A percentile compares a stretch with the other conserved stretches of the same genome.
These are phyloP conservation scores for Halcyon badia DNA, from an alignment of 2,797 vertebrate genomes.

Conservation along the genomic window DNA sequence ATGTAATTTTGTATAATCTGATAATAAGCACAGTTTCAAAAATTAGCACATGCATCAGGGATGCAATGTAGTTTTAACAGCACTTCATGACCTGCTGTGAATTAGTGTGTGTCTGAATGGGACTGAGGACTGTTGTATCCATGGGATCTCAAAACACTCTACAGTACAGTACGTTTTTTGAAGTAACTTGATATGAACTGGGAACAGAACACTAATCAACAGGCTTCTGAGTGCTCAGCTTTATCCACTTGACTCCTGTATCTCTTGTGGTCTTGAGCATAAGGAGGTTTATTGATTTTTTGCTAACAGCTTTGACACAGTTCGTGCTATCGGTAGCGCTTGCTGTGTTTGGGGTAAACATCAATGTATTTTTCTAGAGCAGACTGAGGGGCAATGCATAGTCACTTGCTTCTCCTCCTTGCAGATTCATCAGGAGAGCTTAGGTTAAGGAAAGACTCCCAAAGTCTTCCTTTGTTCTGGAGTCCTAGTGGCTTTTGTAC, in stretches of 20 bases:
- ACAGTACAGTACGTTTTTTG: not conserved
- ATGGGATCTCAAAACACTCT: not conserved
- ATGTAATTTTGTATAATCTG: conserved; percentile 68
- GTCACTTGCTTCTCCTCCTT: not conserved
- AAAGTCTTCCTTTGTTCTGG: not conserved
- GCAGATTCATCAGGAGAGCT: not conserved
- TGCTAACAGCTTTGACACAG: not conserved
- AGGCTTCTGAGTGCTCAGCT: conserved; percentile 9
- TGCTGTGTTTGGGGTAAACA: not conserved
- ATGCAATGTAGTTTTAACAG: not conserved
- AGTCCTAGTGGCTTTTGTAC: not conserved
- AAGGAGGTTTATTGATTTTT: not conserved
- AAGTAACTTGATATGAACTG: conserved; percentile 1
- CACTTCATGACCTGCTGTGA: conserved; percentile 14
- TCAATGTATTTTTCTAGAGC: not conserved
- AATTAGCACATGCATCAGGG: not conserved
- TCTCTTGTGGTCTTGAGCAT: not conserved
- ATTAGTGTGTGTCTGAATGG: conserved; percentile 34
- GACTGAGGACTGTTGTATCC: conserved; percentile 30
- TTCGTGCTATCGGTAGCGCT: not conserved
- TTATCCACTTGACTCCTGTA: not conserved
- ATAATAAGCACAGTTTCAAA: conserved; percentile 50
- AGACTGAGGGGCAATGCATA: not conserved
- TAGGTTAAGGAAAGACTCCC: not conserved
- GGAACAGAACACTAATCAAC: not conserved